A percentile compares a stretch with the other conserved stretches of the same genome.
These are phyloP conservation scores for Agonopterix alstromeriana DNA, from an alignment of 2,888 invertebrate genomes.

Conservation along the genomic window DNA sequence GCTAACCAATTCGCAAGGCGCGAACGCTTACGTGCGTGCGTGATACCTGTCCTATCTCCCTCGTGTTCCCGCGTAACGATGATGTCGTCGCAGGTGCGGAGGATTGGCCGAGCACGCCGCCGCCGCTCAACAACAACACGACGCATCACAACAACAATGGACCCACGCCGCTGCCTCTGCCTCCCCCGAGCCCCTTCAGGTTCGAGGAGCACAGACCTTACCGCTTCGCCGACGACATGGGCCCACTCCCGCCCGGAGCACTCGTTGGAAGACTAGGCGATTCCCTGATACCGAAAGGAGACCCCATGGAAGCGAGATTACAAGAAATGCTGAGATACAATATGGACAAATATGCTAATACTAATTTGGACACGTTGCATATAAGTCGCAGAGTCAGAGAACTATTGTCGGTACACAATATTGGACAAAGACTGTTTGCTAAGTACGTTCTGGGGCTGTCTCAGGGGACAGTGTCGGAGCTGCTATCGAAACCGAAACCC, in stretches of 20 bases:
- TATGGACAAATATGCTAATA: constrained; percentile 96
- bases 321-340: constrained; percentile 96
- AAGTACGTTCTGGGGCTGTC: constrained; percentile 97
- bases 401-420: constrained; percentile 96
- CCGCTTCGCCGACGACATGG: constrained; percentile 90
- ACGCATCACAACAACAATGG: constrained; percentile 75
- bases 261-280: constrained; percentile 92
- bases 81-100: constrained; percentile 71
- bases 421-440: constrained; percentile 98
- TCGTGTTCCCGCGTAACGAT: constrained; percentile 84
- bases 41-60: constrained; percentile 33
- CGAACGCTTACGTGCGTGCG: constrained; percentile 51
- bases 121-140: constrained; percentile 74
- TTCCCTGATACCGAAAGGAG: constrained; percentile 93
- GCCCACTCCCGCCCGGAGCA: constrained; percentile 84
- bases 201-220: constrained; percentile 89
- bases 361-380: constrained; percentile 95
- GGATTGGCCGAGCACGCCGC: constrained; percentile 69
- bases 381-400: constrained; percentile 96
- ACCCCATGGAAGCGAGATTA: constrained; percentile 94
- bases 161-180: constrained; percentile 63
- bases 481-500: constrained; percentile 98
- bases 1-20: constrained; percentile 40
- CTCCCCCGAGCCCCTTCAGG: constrained; percentile 81
- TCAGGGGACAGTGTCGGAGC: constrained; percentile 98